Base-by-base conservation (phyloP, 1,140 invertebrate species). In the Ostrea edulis region DNA sequence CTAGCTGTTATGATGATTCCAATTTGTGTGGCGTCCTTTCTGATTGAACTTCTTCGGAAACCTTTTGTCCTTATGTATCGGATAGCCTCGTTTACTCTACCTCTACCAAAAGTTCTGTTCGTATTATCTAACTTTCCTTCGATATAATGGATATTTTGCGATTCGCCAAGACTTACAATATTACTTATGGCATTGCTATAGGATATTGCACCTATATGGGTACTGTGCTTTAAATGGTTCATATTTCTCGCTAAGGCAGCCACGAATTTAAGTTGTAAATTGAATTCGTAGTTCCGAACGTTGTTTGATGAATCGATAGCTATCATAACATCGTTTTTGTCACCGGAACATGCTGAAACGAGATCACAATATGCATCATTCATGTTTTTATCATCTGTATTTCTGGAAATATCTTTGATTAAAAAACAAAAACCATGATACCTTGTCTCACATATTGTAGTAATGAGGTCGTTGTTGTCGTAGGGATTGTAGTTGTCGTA, bases 271-370 rank as follows among this genome's bases (percentile, higher is more conserved):
- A 92, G 84, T 86, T 92, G 91, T 52, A 89, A 35, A 68, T 89
- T 89, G 87, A 92, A 91, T 77, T 92, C 89, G 51, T 88, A 54
- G 29, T 86, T 58, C 8, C 29, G 44, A 9, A 93, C 88, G 8
- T 87, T 81, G 84, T 89, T 86, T 0, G 92, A 92, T 2, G 90
- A 90, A 85, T 93, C 92, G 58, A 92, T 87, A 17, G 90, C 92
- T 81, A 93, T 91, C 17, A 92, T 90, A n/a, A 93, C 86, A 86
- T 93, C 92, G 29, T 88, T 85, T 53, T 86, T 77, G 77, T 90
- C 91, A 25, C 84, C 88, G 11, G 81, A 8, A 83, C 92, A 93
- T 7, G 87, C 92, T 93, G 88, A 88, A 71, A 90, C 77, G 12
- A 84, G 65, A 53, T 52, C 0, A 87, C 55, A 20, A 77, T 8